These are phyloP conservation scores for Apolygus lucorum DNA, from an alignment of 1,140 invertebrate species.

Conservation along the genomic window DNA sequence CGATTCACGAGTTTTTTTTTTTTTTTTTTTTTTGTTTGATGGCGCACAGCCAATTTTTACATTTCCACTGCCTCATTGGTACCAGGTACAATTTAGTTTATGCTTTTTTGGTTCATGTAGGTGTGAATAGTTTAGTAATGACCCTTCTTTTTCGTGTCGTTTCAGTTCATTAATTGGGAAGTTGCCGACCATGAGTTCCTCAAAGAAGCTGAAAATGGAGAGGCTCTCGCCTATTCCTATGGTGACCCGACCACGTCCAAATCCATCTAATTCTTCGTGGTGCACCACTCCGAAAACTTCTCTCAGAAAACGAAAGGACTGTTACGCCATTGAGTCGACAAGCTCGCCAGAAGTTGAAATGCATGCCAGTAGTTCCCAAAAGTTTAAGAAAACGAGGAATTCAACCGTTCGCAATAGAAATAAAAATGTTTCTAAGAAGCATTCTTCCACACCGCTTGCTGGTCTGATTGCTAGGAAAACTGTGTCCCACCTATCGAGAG, in stretches of 20 bases:
- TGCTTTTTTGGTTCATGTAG: no score
- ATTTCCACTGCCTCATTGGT: no score
- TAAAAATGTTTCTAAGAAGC: not conserved
- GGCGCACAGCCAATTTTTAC: no score
- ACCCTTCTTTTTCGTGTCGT: no score
- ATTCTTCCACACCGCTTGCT: not conserved
- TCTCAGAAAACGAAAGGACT: not conserved
- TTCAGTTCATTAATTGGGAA: no score
- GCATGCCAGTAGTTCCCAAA: not conserved
- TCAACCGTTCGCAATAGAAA: not conserved
- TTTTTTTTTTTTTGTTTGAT: no score
- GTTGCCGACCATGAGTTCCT: no score
- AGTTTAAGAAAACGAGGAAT: not conserved
- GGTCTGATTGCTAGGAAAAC: not conserved
- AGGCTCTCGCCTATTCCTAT: not conserved
- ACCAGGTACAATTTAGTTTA: no score
- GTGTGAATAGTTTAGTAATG: no score
- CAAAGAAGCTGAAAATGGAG: conserved; percentile 2
- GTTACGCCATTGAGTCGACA: not conserved
- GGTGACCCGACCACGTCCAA: not conserved
- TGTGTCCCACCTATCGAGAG: not conserved
- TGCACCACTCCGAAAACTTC: not conserved
- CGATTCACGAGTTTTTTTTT: no score
- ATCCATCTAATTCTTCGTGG: not conserved
- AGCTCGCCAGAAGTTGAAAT: not conserved